Evolutionary conservation across 1,140 invertebrate species (phyloP).

Genomic region (Pseudomyrmex cubaensis): DNA sequence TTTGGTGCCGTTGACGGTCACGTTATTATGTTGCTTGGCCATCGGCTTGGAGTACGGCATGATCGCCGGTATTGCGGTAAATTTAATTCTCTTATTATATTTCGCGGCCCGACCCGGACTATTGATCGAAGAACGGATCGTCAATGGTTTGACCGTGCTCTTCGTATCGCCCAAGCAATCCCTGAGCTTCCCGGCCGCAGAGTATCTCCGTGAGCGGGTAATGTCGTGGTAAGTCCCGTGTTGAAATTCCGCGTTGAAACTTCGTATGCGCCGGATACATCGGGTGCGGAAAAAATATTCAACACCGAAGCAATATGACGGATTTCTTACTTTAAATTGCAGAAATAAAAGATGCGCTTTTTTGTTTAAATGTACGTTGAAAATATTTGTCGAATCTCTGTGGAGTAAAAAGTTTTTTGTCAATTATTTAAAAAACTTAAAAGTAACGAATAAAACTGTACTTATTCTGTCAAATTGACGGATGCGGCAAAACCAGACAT

Average conservation of each 20-base stretch:
- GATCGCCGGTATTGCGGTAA: conserved; percentile 88
- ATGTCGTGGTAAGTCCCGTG: conserved; percentile 78
- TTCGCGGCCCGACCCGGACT: conserved; percentile 88
- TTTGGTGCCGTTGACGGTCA: conserved; percentile 87
- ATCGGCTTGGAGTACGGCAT: conserved; percentile 91
- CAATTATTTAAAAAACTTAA: too few relatives aligned
- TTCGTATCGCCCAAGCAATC: conserved; percentile 87
- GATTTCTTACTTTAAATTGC: too few relatives aligned
- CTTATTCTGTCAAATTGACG: too few relatives aligned
- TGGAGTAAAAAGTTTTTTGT: too few relatives aligned
- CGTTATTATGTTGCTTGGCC: conserved; percentile 87
- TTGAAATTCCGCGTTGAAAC: conserved; percentile 28
- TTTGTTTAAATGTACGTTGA: too few relatives aligned
- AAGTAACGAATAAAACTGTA: too few relatives aligned
- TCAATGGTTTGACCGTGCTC: conserved; percentile 79
- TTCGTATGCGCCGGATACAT: background rate
- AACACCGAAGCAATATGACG: too few relatives aligned
- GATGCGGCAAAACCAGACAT: too few relatives aligned
- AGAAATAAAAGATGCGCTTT: too few relatives aligned
- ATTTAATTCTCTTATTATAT: conserved; percentile 89
- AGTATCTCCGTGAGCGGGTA: conserved; percentile 87
- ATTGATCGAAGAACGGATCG: conserved; percentile 82
- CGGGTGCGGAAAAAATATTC: background rate
- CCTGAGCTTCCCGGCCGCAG: conserved; percentile 88
- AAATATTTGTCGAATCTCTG: too few relatives aligned